These are phyloP conservation scores for Drosophila truncata DNA, from an alignment of 1,140 invertebrate genomes.

Conservation along the genomic window DNA sequence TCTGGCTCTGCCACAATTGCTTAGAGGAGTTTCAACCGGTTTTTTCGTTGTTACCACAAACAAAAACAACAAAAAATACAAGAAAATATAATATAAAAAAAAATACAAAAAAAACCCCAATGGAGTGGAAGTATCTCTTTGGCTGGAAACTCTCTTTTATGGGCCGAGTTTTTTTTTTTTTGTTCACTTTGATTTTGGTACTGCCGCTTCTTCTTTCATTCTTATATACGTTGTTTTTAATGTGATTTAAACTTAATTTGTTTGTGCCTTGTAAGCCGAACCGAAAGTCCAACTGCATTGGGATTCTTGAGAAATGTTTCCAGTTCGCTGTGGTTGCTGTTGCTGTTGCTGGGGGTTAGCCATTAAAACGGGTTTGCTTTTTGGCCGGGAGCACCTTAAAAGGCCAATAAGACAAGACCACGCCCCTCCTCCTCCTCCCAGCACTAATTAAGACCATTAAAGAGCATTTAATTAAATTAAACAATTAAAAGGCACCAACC, in stretches of 20 bases:
- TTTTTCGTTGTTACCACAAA: conserved; percentile 36
- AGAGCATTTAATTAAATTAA: conserved; percentile 83
- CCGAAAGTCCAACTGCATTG: conserved; percentile 51
- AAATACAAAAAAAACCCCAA: conserved; percentile 18
- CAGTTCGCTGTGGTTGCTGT: conserved; percentile 1
- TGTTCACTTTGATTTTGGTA: conserved; percentile 46
- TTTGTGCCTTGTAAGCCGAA: conserved; percentile 41
- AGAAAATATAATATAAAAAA: conserved; percentile 29
- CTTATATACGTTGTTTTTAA: conserved; percentile 43
- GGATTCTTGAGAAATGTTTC: conserved; percentile 66
- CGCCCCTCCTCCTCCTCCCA: conserved; percentile 11
- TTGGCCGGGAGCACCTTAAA: conserved; percentile 66
- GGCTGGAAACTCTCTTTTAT: conserved; percentile 49
- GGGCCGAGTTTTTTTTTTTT: conserved; percentile 32
- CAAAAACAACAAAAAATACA: conserved; percentile 9
- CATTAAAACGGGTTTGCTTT: conserved; percentile 49
- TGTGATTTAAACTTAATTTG: conserved; percentile 75
- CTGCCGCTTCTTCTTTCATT: conserved; percentile 35
- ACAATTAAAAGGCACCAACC: conserved; percentile 70
- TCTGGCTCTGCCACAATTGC: conserved; percentile 53
- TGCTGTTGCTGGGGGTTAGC: conserved; percentile 2
- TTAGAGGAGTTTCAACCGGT: conserved; percentile 51
- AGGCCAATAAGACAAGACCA: conserved; percentile 54
- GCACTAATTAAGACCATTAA: conserved; percentile 77
- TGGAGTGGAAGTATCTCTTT: conserved; percentile 27